phyloP scores from a whole-genome alignment of 2,797 vertebrate species.

The Cephalopachus bancanus region DNA sequence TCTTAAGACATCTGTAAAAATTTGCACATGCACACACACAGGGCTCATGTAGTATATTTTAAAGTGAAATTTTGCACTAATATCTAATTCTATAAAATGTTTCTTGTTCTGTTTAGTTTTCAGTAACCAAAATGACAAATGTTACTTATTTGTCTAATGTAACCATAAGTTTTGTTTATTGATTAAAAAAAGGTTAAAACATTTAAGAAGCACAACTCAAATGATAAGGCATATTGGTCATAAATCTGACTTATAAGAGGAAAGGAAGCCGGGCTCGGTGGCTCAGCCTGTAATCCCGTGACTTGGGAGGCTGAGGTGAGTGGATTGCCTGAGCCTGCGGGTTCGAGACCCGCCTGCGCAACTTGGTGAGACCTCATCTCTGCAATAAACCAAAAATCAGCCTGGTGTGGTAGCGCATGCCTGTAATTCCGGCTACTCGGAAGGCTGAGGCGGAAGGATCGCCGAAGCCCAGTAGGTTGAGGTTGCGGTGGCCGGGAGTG shows the following conservation, averaged over 20 bases:
- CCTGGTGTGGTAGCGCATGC: too few species aligned
- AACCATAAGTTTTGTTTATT: neutral
- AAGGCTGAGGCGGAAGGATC: too few species aligned
- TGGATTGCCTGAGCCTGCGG: too few species aligned
- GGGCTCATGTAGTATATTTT: neutral
- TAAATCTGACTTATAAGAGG: slow-evolving; percentile 7
- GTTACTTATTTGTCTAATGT: neutral
- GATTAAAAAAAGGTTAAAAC: neutral
- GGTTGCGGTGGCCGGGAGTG: too few species aligned
- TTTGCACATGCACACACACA: neutral
- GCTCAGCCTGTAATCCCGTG: too few species aligned
- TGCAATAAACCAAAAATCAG: too few species aligned
- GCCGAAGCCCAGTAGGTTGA: too few species aligned
- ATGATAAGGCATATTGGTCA: neutral
- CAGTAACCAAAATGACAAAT: neutral
- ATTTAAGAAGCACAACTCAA: slow-evolving; percentile 15
- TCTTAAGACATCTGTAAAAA: neutral
- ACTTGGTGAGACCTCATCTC: too few species aligned
- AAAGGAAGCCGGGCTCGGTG: neutral
- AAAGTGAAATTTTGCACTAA: slow-evolving; percentile 7
- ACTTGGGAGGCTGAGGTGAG: too few species aligned
- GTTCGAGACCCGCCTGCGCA: too few species aligned
- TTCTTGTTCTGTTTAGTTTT: slow-evolving; percentile 10
- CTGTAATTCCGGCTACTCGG: too few species aligned
- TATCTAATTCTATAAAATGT: neutral